These are phyloP conservation scores for Threskiornis aethiopicus DNA, from an alignment of 2,797 vertebrate species.

Conservation along the genomic window DNA sequence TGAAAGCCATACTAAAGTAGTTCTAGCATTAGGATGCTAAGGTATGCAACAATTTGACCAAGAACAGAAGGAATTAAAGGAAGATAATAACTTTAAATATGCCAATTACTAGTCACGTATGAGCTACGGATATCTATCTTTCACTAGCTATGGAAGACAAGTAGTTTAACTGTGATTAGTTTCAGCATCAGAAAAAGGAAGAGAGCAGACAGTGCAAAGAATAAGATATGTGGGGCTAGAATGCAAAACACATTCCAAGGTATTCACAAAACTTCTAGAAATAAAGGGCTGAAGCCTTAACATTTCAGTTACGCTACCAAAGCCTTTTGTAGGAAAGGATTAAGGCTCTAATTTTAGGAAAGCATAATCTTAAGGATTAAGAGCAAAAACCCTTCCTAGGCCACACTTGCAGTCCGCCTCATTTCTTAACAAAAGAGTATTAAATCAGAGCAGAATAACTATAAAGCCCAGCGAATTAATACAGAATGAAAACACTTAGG, in stretches of 20 bases:
- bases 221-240: neutral
- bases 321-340: neutral
- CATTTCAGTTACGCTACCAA: neutral
- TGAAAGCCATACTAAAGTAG: neutral
- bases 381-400: neutral
- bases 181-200: neutral
- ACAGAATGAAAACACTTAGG: neutral
- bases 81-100: neutral
- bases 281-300: neutral
- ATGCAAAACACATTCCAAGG: neutral
- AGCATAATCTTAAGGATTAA: neutral
- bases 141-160: neutral
- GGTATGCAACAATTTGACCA: neutral
- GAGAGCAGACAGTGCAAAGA: neutral
- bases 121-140: neutral
- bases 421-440: neutral
- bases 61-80: neutral
- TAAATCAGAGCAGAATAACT: neutral
- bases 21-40: neutral
- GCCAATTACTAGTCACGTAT: neutral
- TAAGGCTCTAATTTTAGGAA: neutral
- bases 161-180: neutral
- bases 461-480: neutral
- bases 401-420: neutral
- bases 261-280: neutral